Conservation (phyloP, 2,888 invertebrate species). For the Mythimna vitellina region DNA sequence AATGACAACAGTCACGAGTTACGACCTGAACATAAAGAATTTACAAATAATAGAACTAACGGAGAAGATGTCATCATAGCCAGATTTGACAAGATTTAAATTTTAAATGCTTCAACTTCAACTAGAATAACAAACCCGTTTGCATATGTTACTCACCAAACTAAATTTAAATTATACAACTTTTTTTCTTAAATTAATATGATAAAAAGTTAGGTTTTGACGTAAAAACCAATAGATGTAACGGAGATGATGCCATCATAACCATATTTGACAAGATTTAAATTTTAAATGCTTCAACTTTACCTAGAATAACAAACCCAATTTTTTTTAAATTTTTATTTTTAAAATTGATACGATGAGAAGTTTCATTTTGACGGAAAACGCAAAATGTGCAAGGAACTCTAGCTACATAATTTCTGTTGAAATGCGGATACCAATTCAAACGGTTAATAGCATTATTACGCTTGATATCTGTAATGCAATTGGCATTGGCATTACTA, state of each 20-base stretch:
- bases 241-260: constrained; percentile 33
- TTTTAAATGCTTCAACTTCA: constrained; percentile 17
- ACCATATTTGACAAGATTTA: constrained; percentile 25
- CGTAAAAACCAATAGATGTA: constrained; percentile 3
- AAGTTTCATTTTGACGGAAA: background rate
- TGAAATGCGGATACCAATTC: constrained; percentile 36
- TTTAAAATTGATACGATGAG: background rate
- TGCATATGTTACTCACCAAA: constrained; percentile 1
- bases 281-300: constrained; percentile 21
- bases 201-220: background rate
- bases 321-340: background rate
- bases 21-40: constrained; percentile 22
- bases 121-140: constrained; percentile 3
- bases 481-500: constrained; percentile 67
- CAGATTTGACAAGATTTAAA: constrained; percentile 30
- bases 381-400: background rate
- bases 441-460: constrained; percentile 53
- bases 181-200: background rate
- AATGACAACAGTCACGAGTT: constrained; percentile 31
- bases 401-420: constrained; percentile 14
- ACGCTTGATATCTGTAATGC: constrained; percentile 53
- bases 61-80: constrained; percentile 31
- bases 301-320: background rate
- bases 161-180: background rate
- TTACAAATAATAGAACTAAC: constrained; percentile 18